A percentile compares a stretch with the other conserved stretches of the same genome.
These are phyloP conservation scores for Seira sanloemensis DNA, from an alignment of 2,888 invertebrate genomes.

Conservation along the genomic window DNA sequence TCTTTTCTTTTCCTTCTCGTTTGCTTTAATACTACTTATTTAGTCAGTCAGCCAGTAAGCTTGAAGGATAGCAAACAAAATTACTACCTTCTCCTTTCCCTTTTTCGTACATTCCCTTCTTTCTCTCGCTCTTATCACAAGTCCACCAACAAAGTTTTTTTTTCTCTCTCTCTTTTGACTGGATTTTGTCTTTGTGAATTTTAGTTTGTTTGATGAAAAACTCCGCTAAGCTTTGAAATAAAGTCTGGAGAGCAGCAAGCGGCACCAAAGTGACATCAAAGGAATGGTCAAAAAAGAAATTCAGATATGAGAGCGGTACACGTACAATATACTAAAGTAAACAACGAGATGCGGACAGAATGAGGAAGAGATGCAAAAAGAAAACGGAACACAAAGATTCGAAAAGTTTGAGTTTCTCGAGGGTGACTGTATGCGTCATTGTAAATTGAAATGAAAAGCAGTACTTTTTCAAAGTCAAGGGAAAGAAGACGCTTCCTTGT, in stretches of 20 bases:
- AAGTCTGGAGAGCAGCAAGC: conserved; percentile 44
- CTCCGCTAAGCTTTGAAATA: conserved; percentile 52
- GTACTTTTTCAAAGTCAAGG: conserved; percentile 60
- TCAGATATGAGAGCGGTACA: neutral
- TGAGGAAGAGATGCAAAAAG: conserved; percentile 51
- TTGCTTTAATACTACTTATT: conserved; percentile 53
- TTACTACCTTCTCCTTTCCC: conserved; percentile 53
- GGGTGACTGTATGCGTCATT: conserved; percentile 47
- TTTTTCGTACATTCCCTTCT: neutral
- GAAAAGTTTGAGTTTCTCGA: conserved; percentile 32
- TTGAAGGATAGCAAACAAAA: conserved; percentile 65
- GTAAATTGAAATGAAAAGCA: conserved; percentile 63
- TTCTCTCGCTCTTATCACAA: conserved; percentile 46
- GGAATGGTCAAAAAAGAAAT: conserved; percentile 41
- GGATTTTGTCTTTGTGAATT: conserved; percentile 63
- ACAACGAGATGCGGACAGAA: conserved; percentile 60
- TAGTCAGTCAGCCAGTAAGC: conserved; percentile 63
- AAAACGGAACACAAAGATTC: conserved; percentile 40
- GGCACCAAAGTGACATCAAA: conserved; percentile 57
- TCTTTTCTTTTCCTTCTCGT: conserved; percentile 15
- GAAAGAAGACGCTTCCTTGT: conserved; percentile 7
- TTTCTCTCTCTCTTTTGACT: conserved; percentile 28
- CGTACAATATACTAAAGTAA: conserved; percentile 44
- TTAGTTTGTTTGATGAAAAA: conserved; percentile 43
- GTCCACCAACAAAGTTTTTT: conserved; percentile 40